phyloP scores from a whole-genome alignment of 2,888 invertebrate genomes.

The Ecdyonurus torrentis region DNA sequence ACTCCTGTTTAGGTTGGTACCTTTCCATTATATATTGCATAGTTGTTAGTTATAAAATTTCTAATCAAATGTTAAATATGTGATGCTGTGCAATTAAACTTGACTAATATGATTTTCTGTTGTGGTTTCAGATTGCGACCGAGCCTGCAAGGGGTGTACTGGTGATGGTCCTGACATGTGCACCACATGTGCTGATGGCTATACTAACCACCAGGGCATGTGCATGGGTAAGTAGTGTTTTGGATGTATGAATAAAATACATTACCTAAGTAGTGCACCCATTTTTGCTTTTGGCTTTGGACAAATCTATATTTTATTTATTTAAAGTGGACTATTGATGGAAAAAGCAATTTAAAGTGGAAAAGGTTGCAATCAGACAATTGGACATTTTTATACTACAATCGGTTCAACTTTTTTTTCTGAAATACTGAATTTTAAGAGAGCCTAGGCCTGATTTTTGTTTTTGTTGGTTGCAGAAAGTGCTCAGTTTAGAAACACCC shows the following conservation, averaged over 20 bases:
- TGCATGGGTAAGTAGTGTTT: constrained; percentile 54
- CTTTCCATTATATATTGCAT: neutral
- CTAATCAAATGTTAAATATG: neutral
- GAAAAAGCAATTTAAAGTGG: too few species aligned
- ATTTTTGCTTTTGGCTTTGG: too few species aligned
- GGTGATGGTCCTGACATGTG: constrained; percentile 91
- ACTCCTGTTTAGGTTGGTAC: constrained; percentile 41
- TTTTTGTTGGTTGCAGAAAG: constrained; percentile 16
- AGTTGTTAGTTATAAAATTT: constrained; percentile 1
- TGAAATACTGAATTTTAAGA: too few species aligned
- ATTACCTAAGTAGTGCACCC: too few species aligned
- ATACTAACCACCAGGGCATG: constrained; percentile 49
- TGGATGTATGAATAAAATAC: too few species aligned
- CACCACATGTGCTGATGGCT: constrained; percentile 58
- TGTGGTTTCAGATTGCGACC: neutral
- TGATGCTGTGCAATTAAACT: too few species aligned
- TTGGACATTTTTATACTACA: too few species aligned
- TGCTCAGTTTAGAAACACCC: constrained; percentile 14
- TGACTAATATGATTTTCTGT: neutral
- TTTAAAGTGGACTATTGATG: too few species aligned
- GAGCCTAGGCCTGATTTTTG: constrained; percentile 3
- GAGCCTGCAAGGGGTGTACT: constrained; percentile 40
- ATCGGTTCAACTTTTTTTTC: too few species aligned
- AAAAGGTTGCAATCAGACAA: too few species aligned
- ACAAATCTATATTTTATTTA: too few species aligned